Conservation (phyloP, 1,140 invertebrate genomes). For the Diprion similis region DNA sequence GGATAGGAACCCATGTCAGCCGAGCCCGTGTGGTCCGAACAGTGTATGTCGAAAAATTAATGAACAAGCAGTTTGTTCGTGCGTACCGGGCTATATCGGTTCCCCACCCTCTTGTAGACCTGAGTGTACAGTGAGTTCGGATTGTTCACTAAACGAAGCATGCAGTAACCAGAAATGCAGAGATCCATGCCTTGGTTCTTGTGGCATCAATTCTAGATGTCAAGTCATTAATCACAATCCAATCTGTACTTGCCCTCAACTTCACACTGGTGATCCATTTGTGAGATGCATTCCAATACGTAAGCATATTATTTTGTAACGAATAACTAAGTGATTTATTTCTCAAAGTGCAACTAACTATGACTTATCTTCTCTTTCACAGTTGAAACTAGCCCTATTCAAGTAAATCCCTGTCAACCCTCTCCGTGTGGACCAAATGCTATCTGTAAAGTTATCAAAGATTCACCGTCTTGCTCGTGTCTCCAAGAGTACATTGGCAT, state of each 20-base stretch:
- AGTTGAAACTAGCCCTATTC: constrained; percentile 35
- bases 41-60: constrained; percentile 67
- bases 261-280: constrained; percentile 71
- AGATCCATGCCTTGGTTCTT: constrained; percentile 70
- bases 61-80: constrained; percentile 68
- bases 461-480: constrained; percentile 59
- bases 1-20: constrained; percentile 60
- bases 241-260: constrained; percentile 68
- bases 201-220: constrained; percentile 69
- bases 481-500: constrained; percentile 56
- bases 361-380: constrained; percentile 32
- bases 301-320: constrained; percentile 47
- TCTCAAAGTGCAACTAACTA: not conserved
- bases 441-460: constrained; percentile 68
- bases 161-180: constrained; percentile 69
- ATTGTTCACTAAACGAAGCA: constrained; percentile 64
- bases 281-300: constrained; percentile 63
- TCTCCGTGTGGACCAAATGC: constrained; percentile 70
- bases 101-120: constrained; percentile 69
- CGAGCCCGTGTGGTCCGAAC: constrained; percentile 67
- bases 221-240: constrained; percentile 71
- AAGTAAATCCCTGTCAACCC: constrained; percentile 69
- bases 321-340: constrained; percentile 37
- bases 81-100: constrained; percentile 68
- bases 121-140: constrained; percentile 66